Percentiles rank a stretch among this genome's conserved stretches.
phyloP scores from a whole-genome alignment of 1,140 invertebrate genomes.

The Cherax destructor region DNA sequence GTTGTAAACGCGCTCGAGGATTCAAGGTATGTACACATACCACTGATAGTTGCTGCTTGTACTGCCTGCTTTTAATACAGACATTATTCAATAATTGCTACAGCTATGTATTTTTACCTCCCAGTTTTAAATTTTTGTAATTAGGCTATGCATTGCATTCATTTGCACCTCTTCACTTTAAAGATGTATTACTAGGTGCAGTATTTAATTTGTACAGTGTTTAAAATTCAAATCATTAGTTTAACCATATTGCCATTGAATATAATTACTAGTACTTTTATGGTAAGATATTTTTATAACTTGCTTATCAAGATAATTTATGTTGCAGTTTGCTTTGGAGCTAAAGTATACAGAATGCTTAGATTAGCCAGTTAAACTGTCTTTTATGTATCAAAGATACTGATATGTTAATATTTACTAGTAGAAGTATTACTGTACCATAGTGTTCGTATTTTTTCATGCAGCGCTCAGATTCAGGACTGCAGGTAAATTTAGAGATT shows the following conservation, averaged over 20 bases:
- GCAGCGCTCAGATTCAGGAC: constrained; percentile 28
- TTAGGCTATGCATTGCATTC: neutral
- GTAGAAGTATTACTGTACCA: neutral
- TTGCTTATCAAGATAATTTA: no score
- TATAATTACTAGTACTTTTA: no score
- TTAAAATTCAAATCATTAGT: no score
- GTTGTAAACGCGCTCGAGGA: constrained; percentile 49
- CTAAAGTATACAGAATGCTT: no score
- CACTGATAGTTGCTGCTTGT: neutral
- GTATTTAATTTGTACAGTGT: no score
- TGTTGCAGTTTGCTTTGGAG: no score
- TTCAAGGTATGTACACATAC: constrained; percentile 41
- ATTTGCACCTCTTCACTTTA: neutral
- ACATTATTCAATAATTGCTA: neutral
- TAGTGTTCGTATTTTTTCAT: neutral
- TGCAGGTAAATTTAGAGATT: neutral
- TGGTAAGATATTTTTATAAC: no score
- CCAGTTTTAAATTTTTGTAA: neutral
- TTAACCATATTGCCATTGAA: no score
- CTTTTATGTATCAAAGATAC: no score
- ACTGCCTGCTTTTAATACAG: neutral
- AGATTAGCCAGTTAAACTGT: no score
- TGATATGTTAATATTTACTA: neutral
- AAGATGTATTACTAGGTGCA: no score
- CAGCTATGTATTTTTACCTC: neutral